Conservation (phyloP, 30 jellyfish, hydroid and myxozoan species). For the Hydra vulgaris region DNA sequence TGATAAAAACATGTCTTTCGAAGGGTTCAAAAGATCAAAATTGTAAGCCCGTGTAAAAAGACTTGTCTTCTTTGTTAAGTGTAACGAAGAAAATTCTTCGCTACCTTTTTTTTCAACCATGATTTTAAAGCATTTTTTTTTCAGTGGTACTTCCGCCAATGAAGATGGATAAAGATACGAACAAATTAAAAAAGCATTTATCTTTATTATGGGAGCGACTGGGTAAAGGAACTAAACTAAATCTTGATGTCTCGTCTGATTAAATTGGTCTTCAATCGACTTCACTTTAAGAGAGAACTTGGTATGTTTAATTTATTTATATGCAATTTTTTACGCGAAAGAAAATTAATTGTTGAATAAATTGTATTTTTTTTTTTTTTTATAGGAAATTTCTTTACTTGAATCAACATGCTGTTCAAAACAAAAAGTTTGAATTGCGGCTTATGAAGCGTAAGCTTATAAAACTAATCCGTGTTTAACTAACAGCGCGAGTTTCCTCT, state of each 20-base stretch:
- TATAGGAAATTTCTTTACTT: no score
- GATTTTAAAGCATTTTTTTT: neutral
- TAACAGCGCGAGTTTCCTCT: no score
- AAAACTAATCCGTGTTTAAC: no score
- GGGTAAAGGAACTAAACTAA: slow-evolving; percentile 62
- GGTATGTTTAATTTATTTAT: no score
- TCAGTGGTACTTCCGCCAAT: slow-evolving; percentile 47
- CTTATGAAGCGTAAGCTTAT: no score
- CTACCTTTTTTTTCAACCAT: neutral
- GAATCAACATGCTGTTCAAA: no score
- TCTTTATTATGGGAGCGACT: slow-evolving; percentile 71
- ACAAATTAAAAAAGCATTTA: slow-evolving; percentile 55
- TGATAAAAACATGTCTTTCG: slow-evolving; percentile 78
- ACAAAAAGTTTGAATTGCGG: no score
- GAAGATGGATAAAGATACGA: slow-evolving; percentile 65
- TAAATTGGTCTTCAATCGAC: neutral
- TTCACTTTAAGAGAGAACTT: neutral
- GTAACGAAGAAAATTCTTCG: no score
- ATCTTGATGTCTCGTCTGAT: neutral
- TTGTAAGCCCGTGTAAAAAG: slow-evolving; percentile 26
- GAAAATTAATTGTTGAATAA: no score
- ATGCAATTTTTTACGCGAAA: no score
- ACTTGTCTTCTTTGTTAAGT: no score
- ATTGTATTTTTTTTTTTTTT: no score
- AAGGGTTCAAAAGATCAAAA: slow-evolving; percentile 67